Evolutionary conservation across 2,113 vertebrate species (phyloP), one percentile per base, ranked within the genome.

Genomic region (Psophia crepitans): DNA sequence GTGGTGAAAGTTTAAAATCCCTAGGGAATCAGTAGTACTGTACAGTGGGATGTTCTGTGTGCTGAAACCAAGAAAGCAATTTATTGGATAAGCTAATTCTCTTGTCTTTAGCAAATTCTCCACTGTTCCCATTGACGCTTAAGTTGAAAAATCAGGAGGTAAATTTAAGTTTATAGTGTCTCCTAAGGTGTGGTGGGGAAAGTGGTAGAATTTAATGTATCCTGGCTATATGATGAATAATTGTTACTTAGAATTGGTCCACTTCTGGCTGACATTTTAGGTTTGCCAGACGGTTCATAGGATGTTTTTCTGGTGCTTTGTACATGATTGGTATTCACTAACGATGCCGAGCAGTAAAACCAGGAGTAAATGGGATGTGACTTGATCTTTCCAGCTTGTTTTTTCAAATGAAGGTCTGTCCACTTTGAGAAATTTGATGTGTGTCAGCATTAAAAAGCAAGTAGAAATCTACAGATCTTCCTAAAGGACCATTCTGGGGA

Each of bases 161-260:
- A 68, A 41, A 64, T 63, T 37, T 77, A 61, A 65, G 4, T 11
- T 61, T 85, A 26, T 68, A 53, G 13, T 19, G 12, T 39, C 46
- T 58, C 16, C 9, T 48, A 46, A 46, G 11, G 8, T 21, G 11
- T 2, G 3, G 9, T 14, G 22, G 10, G 4, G 3, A 3, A n/a
- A 24, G 15, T 2, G 6, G 2, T 69, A 80, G 49, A 63, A 61
- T 37, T 79, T 15, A 39, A 49, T 80, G 10, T 83, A 16, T 83
- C 43, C 24, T 80, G 60, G 5, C 48, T 87, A 5, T n/a, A 17
- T 6, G 43, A n/a, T 68, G 57, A 68, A 28, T 81, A 68, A 41
- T 53, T 70, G 16, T 64, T 84, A 24, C 27, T 86, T 54, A 61
- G 5, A 65, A 15, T 21, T 80, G 17, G 4, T 69, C 32, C 12